Percentiles rank a stretch among this genome's conserved stretches.
Conservation (phyloP, 1,140 invertebrate species). For the Drosophila bifasciata region DNA sequence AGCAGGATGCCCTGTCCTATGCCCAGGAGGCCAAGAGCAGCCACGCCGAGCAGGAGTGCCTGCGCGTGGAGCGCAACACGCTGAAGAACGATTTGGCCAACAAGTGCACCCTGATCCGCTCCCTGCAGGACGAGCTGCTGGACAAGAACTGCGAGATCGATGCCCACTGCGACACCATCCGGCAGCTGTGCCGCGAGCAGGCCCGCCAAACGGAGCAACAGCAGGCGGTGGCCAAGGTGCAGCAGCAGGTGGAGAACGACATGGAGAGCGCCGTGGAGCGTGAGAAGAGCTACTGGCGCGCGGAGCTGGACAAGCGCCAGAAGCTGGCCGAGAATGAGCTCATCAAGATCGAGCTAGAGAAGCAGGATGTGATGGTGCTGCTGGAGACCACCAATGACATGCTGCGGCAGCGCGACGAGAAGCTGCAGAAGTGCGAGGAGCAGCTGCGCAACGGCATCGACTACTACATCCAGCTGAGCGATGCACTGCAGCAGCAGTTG, state of each 20-base stretch:
- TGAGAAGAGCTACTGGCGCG: slow-evolving; percentile 83
- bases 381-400: slow-evolving; percentile 82
- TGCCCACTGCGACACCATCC: slow-evolving; percentile 73
- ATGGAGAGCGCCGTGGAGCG: slow-evolving; percentile 83
- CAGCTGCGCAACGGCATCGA: slow-evolving; percentile 81
- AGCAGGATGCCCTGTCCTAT: slow-evolving; percentile 77
- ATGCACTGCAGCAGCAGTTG: slow-evolving; percentile 76
- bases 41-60: slow-evolving; percentile 73
- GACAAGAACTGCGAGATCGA: slow-evolving; percentile 83
- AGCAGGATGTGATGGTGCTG: slow-evolving; percentile 84
- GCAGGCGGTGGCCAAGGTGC: slow-evolving; percentile 83
- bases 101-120: slow-evolving; percentile 76
- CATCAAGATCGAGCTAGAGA: slow-evolving; percentile 85
- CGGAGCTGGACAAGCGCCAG: slow-evolving; percentile 85
- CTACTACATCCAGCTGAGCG: slow-evolving; percentile 78
- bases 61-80: slow-evolving; percentile 80
- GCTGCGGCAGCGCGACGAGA: slow-evolving; percentile 78
- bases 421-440: slow-evolving; percentile 83
- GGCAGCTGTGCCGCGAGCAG: slow-evolving; percentile 79
- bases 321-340: slow-evolving; percentile 85
- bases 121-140: slow-evolving; percentile 80
- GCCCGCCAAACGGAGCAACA: slow-evolving; percentile 80
- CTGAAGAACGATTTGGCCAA: slow-evolving; percentile 83
- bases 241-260: slow-evolving; percentile 83
- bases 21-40: slow-evolving; percentile 67